Evolutionary conservation across 1,140 invertebrate species (phyloP).

Genomic region (Eupeodes corollae): DNA sequence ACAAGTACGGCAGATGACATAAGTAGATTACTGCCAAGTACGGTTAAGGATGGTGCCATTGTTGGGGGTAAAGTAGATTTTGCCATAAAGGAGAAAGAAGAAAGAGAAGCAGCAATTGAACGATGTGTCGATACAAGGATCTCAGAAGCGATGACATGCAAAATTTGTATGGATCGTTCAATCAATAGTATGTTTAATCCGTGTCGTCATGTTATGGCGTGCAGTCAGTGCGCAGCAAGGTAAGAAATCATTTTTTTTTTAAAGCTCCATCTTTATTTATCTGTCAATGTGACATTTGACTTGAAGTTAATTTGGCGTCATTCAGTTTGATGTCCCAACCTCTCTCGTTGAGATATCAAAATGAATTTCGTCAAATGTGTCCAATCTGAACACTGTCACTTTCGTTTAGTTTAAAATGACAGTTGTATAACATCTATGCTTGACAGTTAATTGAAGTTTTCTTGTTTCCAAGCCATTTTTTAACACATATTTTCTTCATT

Average conservation of each 20-base stretch:
- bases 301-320: background rate
- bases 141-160: conserved; percentile 62
- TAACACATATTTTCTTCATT: conserved; percentile 2
- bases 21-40: background rate
- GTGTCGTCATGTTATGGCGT: conserved; percentile 71
- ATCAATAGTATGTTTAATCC: conserved; percentile 73
- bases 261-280: too few relatives aligned
- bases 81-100: conserved; percentile 33
- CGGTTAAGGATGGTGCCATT: background rate
- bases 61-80: conserved; percentile 27
- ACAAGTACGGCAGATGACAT: conserved; percentile 4
- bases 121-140: conserved; percentile 39
- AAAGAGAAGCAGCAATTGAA: conserved; percentile 35
- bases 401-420: too few relatives aligned
- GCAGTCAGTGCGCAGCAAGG: conserved; percentile 54
- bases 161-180: conserved; percentile 70
- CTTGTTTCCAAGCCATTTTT: too few relatives aligned
- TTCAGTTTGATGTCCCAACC: background rate
- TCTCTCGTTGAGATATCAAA: too few relatives aligned
- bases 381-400: too few relatives aligned
- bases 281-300: background rate
- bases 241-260: conserved; percentile 13
- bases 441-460: too few relatives aligned
- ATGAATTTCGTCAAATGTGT: too few relatives aligned
- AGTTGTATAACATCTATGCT: too few relatives aligned